Base-by-base conservation (phyloP, 2,113 vertebrate species). In the Ahaetulla prasina region DNA sequence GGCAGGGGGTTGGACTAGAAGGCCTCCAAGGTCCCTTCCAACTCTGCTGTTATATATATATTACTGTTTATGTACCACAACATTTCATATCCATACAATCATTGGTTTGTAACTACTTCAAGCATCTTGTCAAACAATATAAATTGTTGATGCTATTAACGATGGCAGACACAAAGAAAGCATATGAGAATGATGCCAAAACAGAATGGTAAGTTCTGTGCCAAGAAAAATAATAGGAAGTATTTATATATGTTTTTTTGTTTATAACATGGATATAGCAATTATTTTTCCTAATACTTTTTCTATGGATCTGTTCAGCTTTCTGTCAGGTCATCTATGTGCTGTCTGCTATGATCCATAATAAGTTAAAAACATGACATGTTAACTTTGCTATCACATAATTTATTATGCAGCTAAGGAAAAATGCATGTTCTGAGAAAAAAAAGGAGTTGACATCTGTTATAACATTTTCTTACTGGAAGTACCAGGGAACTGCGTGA, bases 111-210 rank as follows among this genome's bases (percentile, higher is more conserved):
- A 14, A n/a, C 43, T 63, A 22, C 68, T 68, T 45, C 89, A 60
- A 57, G 63, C 91, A 93, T 93, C 4, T 50, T n/a, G 35, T 50
- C 89, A 84, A 93, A 94, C 25, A 55, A 74, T 49, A 88, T 30
- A 14, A 89, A 22, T 92, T 60, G 85, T 84, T 3, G 88, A 91
- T 89, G 92, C 39, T 14, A 14, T 8, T 22, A 54, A 45, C 25
- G 50, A 35, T 18, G 39, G 43, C 11, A 49, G 53, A 16, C 1
- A 49, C 92, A 90, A 74, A 35, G 43, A 45, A 88, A 35, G 53
- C 85, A 53, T 47, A 45, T 22, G 47, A 86, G 60, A 90, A 90
- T 18, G 53, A 91, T 86, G 39, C 35, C n/a, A 57, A 49, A 91
- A 86, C 14, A 90, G 57, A 30, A 54, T 12, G 35, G 80, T 47